Conservation (phyloP, 2,888 invertebrate species). For the Patella caerulea region DNA sequence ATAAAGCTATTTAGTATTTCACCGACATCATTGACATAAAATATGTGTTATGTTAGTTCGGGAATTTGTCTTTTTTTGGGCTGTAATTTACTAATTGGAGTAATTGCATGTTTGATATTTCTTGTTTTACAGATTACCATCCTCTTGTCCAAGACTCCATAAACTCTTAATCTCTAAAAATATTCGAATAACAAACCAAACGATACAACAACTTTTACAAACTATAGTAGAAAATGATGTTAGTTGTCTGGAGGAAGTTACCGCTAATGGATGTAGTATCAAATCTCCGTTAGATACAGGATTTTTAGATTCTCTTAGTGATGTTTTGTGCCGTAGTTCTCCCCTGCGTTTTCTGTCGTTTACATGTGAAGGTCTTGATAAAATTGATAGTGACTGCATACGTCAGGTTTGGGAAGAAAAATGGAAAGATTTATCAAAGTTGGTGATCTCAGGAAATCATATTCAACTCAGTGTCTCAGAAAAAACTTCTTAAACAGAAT, state of each 20-base stretch:
- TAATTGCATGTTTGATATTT: neutral
- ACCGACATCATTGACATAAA: too few species aligned
- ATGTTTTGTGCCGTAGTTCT: conserved; percentile 45
- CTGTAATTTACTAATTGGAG: too few species aligned
- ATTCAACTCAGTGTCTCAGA: conserved; percentile 29
- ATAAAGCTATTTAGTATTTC: too few species aligned
- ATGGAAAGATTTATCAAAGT: conserved; percentile 44
- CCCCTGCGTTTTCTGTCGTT: conserved; percentile 45
- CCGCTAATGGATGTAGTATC: conserved; percentile 49
- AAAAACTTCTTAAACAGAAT: neutral
- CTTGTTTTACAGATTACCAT: conserved; percentile 46
- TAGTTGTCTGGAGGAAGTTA: conserved; percentile 44
- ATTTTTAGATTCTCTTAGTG: conserved; percentile 52
- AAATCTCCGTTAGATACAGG: conserved; percentile 51
- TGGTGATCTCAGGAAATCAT: conserved; percentile 24
- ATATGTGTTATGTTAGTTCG: too few species aligned
- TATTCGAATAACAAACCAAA: conserved; percentile 44
- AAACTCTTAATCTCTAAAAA: conserved; percentile 51
- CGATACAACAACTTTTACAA: conserved; percentile 46
- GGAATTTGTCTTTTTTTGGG: too few species aligned
- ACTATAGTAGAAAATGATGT: conserved; percentile 25
- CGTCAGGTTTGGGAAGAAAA: conserved; percentile 50
- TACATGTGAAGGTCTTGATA: conserved; percentile 43
- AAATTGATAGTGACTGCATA: conserved; percentile 49
- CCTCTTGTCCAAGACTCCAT: conserved; percentile 42